Evolutionary conservation across 2,113 vertebrate species (phyloP).

Genomic region (Sialia sialis): DNA sequence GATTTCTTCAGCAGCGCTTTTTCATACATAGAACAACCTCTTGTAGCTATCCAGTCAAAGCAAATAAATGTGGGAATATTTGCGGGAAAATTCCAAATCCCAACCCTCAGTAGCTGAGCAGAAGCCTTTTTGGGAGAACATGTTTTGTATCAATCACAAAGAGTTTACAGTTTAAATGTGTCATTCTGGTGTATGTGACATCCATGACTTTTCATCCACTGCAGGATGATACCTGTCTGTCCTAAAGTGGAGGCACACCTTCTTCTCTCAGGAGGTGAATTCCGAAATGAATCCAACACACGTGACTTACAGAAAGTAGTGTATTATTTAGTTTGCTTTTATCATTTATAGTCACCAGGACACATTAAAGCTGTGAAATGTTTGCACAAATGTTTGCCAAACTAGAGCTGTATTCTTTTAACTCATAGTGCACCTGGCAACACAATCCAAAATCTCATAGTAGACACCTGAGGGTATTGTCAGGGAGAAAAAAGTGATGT

Average conservation of each 20-base stretch:
- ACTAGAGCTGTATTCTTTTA: background rate
- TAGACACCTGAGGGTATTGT: background rate
- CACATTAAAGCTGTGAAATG: background rate
- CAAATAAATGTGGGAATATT: background rate
- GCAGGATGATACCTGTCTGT: background rate
- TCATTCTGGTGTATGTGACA: background rate
- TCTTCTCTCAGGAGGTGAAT: background rate
- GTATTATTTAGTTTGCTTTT: conserved; percentile 1
- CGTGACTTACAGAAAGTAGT: background rate
- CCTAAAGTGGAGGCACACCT: background rate
- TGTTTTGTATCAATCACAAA: background rate
- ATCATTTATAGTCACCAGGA: background rate
- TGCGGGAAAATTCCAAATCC: background rate
- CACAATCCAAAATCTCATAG: background rate
- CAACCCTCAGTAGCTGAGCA: background rate
- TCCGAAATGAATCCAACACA: background rate
- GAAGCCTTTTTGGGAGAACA: background rate
- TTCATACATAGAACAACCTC: background rate
- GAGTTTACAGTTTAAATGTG: background rate
- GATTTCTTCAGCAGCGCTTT: background rate
- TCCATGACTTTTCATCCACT: background rate
- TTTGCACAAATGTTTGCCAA: background rate
- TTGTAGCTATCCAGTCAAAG: background rate
- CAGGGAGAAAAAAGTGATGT: background rate
- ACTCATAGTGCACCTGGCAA: background rate